Evolutionary conservation across 2,888 invertebrate species (phyloP), one percentile per base, ranked within the genome.

Genomic region (Caenorhabditis zanzibari): DNA sequence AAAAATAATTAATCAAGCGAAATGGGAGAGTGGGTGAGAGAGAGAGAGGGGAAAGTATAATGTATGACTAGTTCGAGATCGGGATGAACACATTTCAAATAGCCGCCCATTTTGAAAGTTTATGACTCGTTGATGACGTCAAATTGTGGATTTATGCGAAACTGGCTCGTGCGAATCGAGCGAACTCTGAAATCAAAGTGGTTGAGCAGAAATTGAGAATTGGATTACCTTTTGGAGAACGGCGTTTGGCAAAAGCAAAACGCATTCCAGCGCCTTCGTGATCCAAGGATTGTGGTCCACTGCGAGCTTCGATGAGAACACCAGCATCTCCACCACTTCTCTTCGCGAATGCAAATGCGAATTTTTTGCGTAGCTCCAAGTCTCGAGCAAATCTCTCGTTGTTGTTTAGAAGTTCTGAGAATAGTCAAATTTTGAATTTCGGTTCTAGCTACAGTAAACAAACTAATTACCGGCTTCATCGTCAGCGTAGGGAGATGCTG

Each of bases 301-400:
- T 75, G 66, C 75, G 54, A 44, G 82, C 69, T 16, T 83, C 80
- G 61, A 75, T 54, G 49, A 83, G 52, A 38, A 79, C 73, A 14
- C 80, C 83, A 28, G 79, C 83, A 22, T 63, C 83, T 61, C 32
- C 64, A 16, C 52, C 59, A 26, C 66, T 58, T 76, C 84, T 74
- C 58, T 84, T 84, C 19, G 84, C 84, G 54, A 84, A 84, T 26
- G 84, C 84, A 54, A 84, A 84, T n/a, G 84, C 84, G 41, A 84
- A 84, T 52, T 84, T 84, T 63, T 84, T 84, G 44, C 81, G 84
- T 22, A 74, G 54, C 59, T 84, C 81, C 26, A 84, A 56, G 61
- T 84, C 84, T 3, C 84, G 63, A 38, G 84, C 84, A 38, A 84
- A 84, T 22, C 84, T 66, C 16, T 84, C 81, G 52, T 77, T 79